A percentile compares a stretch with the other conserved stretches of the same genome.
Conservation (phyloP, 1,140 invertebrate genomes). For the Rhagoletis zephyria region DNA sequence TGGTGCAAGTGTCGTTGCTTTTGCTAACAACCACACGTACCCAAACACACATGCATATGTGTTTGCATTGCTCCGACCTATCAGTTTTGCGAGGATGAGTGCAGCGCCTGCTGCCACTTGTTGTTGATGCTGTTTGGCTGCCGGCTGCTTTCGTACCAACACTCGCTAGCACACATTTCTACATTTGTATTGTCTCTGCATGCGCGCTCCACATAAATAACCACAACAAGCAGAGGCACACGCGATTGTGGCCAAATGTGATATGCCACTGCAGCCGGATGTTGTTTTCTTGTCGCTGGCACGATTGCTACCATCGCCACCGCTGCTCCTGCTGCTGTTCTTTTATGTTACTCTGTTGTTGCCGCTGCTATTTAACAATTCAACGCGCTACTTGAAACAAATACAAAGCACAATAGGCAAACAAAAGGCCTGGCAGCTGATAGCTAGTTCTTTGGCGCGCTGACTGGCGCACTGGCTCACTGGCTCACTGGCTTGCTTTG, state of each 20-base stretch:
- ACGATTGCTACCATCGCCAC: not conserved
- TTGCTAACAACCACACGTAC: not conserved
- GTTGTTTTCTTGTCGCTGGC: constrained; percentile 10
- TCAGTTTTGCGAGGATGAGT: no score
- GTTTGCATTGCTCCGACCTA: not conserved
- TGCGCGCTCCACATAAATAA: constrained; percentile 19
- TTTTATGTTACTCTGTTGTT: no score
- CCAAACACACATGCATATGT: not conserved
- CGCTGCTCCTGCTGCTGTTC: not conserved
- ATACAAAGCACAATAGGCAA: constrained; percentile 28
- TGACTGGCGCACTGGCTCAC: no score
- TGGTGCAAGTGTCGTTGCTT: not conserved
- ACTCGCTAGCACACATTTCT: not conserved
- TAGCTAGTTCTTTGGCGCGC: not conserved
- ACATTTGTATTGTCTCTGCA: not conserved
- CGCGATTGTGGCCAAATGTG: not conserved
- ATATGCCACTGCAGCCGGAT: not conserved
- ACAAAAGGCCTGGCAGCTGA: constrained; percentile 32
- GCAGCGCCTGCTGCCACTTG: not conserved
- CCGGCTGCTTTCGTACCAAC: not conserved
- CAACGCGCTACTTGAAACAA: constrained; percentile 44
- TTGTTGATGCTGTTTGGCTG: not conserved
- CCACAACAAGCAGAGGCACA: not conserved
- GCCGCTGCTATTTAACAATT: constrained; percentile 36
- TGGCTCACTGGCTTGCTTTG: not conserved